Base-by-base conservation (phyloP, 2,113 vertebrate genomes). In the Chrysochloris asiatica region DNA sequence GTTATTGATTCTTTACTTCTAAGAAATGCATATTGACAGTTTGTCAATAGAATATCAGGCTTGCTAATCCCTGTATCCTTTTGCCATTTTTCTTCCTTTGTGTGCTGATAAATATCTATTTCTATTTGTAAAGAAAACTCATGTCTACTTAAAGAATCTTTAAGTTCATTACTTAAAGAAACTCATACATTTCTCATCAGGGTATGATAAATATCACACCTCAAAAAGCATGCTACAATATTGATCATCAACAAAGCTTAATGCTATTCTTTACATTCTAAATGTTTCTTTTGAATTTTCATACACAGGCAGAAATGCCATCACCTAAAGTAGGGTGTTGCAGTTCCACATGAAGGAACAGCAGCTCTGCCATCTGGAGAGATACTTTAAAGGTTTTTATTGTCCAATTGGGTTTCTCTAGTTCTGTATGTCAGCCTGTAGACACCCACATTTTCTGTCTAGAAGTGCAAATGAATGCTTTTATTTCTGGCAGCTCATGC, bases 281-380 rank as follows among this genome's bases (percentile, higher is more conserved):
- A 59, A 76, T 4, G 30, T 9, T 95, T 30, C 83, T 50, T 79
- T 13, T 94, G 43, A 94, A 24, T 86, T 93, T 89, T 96, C 83
- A 92, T 59, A 38, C 59, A 89, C 9, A 84, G 81, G 2, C 83
- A 94, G 93, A 80, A 89, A 30, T 50, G 76, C 82, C 75, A 96
- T 67, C 91, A 95, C 80, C 47, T 93, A 86, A 93, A 95, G 50
- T 90, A 84, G 59, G 65, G 17, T 96, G 96, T 94, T 86, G 85
- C 54, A 84, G 11, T 82, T 95, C 80, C 63, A 45, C 71, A 28
- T 91, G 91, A 38, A 82, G 38, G 89, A 94, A 94, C n/a, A 97
- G 95, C 95, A 93, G 67, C 93, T 96, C 79, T 89, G 52, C 91
- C 94, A 93, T 96, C 90, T 96, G 94, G 86, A 93, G 47, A 96